Conservation (phyloP, 2,888 invertebrate genomes). For the Chromoteleia sp. region DNA sequence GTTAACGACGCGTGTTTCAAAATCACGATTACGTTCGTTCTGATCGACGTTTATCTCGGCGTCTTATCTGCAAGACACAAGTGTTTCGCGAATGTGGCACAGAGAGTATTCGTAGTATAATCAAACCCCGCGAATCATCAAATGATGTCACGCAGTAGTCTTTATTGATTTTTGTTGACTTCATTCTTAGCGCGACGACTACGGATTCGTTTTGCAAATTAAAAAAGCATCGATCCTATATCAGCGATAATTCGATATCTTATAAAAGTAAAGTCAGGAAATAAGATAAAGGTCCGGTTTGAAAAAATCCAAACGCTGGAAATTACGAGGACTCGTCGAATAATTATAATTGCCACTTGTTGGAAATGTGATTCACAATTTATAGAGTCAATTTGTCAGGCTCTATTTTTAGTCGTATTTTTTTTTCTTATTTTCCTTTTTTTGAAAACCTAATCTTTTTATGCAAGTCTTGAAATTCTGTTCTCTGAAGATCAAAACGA, state of each 20-base stretch:
- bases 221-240: no score
- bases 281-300: no score
- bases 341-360: slow-evolving; percentile 9
- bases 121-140: slow-evolving; percentile 29
- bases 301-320: no score
- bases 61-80: slow-evolving; percentile 60
- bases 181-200: slow-evolving; percentile 36
- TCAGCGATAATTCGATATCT: no score
- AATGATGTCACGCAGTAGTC: slow-evolving; percentile 36
- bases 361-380: slow-evolving; percentile 27
- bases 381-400: not conserved
- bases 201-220: slow-evolving; percentile 20
- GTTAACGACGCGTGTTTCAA: slow-evolving; percentile 12
- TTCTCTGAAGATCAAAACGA: no score
- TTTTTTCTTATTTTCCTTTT: no score
- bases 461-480: not conserved
- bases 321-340: no score
- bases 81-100: slow-evolving; percentile 46
- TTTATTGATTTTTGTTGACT: slow-evolving; percentile 44
- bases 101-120: slow-evolving; percentile 19
- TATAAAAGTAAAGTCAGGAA: no score
- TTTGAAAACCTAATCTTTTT: not conserved
- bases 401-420: not conserved
- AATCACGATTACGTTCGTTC: slow-evolving; percentile 50
- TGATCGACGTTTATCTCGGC: slow-evolving; percentile 39